Evolutionary conservation across 2,797 vertebrate genomes (phyloP).

Genomic region (Pachyuromys duprasi): DNA sequence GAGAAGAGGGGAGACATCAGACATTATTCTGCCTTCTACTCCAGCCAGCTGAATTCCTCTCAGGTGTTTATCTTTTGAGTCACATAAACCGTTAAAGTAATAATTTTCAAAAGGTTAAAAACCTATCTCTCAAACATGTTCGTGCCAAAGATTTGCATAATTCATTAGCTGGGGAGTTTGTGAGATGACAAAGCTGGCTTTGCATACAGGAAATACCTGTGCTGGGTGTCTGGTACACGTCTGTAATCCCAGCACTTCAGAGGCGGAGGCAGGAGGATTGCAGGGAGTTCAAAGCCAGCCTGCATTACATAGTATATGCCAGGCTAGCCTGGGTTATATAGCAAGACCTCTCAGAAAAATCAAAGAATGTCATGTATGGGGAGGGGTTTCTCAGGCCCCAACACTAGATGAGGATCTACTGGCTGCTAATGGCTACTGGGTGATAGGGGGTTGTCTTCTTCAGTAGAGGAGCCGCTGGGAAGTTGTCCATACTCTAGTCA

Average conservation of each 20-base stretch:
- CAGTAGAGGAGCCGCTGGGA: neutral
- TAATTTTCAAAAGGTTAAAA: slow-evolving; percentile 53
- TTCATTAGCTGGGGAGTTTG: neutral
- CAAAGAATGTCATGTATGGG: neutral
- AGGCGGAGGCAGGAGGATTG: neutral
- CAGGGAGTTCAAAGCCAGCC: neutral
- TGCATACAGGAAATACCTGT: neutral
- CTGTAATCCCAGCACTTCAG: neutral
- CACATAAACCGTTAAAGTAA: neutral
- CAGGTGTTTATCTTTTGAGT: slow-evolving; percentile 2
- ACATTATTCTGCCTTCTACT: neutral
- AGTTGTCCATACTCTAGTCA: neutral
- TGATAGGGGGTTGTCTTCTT: neutral
- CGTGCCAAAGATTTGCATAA: slow-evolving; percentile 35
- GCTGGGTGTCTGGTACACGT: too few relatives aligned
- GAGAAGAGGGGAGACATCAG: neutral
- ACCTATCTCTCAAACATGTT: slow-evolving; percentile 52
- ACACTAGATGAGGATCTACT: neutral
- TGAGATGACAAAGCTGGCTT: slow-evolving; percentile 29
- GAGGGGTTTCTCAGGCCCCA: neutral
- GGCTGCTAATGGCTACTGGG: neutral
- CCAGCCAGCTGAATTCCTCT: neutral
- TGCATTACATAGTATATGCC: neutral
- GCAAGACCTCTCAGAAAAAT: neutral
- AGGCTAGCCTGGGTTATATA: neutral